Conservation (phyloP, 2,888 invertebrate genomes). For the Tinea trinotella region DNA sequence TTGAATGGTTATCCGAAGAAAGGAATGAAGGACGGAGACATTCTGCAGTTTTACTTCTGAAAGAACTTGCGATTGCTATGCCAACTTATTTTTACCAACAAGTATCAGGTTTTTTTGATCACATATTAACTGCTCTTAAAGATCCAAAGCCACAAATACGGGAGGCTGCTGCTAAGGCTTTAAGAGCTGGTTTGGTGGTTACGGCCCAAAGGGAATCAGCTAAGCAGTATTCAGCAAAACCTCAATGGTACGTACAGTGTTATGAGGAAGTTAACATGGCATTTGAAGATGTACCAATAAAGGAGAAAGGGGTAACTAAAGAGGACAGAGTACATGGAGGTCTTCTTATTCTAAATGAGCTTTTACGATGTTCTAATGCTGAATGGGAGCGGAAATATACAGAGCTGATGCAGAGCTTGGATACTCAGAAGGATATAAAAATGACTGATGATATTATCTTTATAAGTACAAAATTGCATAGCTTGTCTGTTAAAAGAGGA, state of each 20-base stretch:
- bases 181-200: conserved; percentile 95
- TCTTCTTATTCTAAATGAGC: conserved; percentile 92
- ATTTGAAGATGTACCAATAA: conserved; percentile 76
- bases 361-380: conserved; percentile 91
- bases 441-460: conserved; percentile 71
- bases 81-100: conserved; percentile 98
- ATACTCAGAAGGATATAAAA: conserved; percentile 57
- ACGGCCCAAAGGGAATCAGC: conserved; percentile 97
- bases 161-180: conserved; percentile 93
- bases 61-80: conserved; percentile 95
- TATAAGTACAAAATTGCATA: conserved; percentile 72
- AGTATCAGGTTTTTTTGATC: conserved; percentile 93
- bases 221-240: conserved; percentile 89
- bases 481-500: conserved; percentile 71
- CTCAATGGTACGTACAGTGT: conserved; percentile 94
- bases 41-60: conserved; percentile 91
- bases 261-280: conserved; percentile 90
- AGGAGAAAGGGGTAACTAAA: conserved; percentile 84
- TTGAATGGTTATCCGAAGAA: conserved; percentile 95
- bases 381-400: conserved; percentile 88
- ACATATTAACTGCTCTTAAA: conserved; percentile 91
- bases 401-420: conserved; percentile 75
- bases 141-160: conserved; percentile 93
- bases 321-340: conserved; percentile 96
- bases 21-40: conserved; percentile 92